A percentile compares a stretch with the other conserved stretches of the same genome.
These are phyloP conservation scores for Drosophila hydei DNA, from an alignment of 1,140 invertebrate species.

Conservation along the genomic window DNA sequence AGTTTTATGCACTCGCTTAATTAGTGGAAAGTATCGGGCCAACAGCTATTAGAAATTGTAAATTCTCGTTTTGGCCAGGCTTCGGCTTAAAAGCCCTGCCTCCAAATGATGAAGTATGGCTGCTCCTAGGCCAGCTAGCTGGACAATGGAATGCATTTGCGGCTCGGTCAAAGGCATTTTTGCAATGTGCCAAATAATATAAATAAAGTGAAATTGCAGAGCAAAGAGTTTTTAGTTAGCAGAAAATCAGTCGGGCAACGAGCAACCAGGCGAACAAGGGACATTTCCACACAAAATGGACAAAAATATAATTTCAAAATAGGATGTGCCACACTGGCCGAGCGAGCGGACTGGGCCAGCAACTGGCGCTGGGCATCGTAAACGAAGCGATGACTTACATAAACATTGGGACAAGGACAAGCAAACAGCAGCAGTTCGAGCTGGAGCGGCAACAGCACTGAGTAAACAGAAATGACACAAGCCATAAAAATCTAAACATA, in stretches of 20 bases:
- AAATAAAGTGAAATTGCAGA: conserved; percentile 76
- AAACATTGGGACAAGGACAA: conserved; percentile 69
- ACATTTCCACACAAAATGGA: conserved; percentile 69
- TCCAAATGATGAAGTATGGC: conserved; percentile 52
- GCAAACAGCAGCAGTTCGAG: conserved; percentile 47
- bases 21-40: conserved; percentile 4
- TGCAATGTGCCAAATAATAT: conserved; percentile 75
- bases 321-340: conserved; percentile 47
- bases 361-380: conserved; percentile 60
- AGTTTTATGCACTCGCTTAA: conserved; percentile 19
- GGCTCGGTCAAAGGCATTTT: conserved; percentile 50
- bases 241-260: conserved; percentile 61
- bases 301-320: conserved; percentile 80
- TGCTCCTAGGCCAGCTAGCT: no score
- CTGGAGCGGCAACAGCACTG: conserved; percentile 37
- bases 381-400: conserved; percentile 81
- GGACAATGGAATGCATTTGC: conserved; percentile 65
- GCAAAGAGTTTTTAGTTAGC: conserved; percentile 77
- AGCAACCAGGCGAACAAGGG: conserved; percentile 29
- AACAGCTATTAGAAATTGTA: conserved; percentile 30
- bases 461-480: conserved; percentile 82
- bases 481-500: conserved; percentile 75
- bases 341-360: not conserved
- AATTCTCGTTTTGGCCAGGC: conserved; percentile 37
- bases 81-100: conserved; percentile 30